Evolutionary conservation across 1,140 invertebrate genomes (phyloP), one percentile per base, ranked within the genome.

Genomic region (Octopus sinensis): DNA sequence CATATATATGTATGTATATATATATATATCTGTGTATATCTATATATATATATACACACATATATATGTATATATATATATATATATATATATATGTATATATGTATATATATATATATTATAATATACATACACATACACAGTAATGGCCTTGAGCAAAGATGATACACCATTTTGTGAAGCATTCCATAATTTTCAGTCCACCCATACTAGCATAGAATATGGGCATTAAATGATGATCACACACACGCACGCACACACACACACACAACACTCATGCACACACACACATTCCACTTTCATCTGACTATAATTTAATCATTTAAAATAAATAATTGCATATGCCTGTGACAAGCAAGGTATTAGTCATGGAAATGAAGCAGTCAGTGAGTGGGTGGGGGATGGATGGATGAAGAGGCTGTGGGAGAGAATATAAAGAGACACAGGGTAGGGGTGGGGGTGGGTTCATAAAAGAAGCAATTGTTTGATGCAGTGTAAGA

Each of bases 381-480:
- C 53, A 13, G 53, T 54, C 30, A 54, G 56, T 56, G 81, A 82
- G 23, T 54, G 79, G 23, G 77, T 62, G 5, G 77, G 71, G 54
- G 77, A 79, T 4, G 52, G 51, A 62, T 17, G 7, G 53, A 82
- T 62, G 54, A 82, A 68, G 81, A 56, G 17, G 81, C 53, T 30
- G 53, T 80, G 0, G 53, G 51, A 81, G 23, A 68, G 7, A 68
- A 9, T 62, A 7, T n/a, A n/a, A 43, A 77, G n/a, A 5, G 13
- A 53, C 10, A 17, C 17, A 53, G 54, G 56, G 10, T 51, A 5
- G 9, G 5, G 79, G 54, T 56, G 80, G 0, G 91, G 92, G 53
- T 92, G 83, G 9, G 91, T 90, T 12, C 84, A 68, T 0, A 84
- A 30, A 79, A 23, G 52, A 68, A 56, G 51, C 53, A 1, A 43